Conservation (phyloP, 2,888 invertebrate genomes). For the Pammene aurita region DNA sequence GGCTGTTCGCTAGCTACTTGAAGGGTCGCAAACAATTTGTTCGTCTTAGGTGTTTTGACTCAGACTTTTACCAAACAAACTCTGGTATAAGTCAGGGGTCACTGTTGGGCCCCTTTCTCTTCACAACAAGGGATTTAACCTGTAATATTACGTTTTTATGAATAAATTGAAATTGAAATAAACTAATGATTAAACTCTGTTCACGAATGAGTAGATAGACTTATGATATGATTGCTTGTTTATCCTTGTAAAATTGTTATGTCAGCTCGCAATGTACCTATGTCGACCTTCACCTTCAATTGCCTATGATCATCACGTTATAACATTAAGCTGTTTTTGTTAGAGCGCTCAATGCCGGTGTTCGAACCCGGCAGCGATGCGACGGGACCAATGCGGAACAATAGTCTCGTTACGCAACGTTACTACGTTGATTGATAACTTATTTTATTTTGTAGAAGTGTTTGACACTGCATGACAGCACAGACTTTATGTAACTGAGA, state of each 20-base stretch:
- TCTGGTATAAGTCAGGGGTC: too few species aligned
- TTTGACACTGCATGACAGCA: neutral
- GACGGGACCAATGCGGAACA: conserved; percentile 63
- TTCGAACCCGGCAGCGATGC: conserved; percentile 71
- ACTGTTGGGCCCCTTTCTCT: too few species aligned
- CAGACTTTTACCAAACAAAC: too few species aligned
- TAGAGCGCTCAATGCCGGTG: conserved; percentile 65
- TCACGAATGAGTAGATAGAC: neutral
- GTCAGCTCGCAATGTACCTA: conserved; percentile 1
- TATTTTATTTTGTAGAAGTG: neutral
- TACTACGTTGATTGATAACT: conserved; percentile 43
- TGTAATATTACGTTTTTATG: too few species aligned
- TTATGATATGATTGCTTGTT: conserved; percentile 7
- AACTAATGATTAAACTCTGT: neutral
- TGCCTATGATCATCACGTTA: conserved; percentile 23
- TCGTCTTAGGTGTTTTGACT: too few species aligned
- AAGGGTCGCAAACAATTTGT: too few species aligned
- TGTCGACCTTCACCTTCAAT: conserved; percentile 25
- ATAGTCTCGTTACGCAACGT: conserved; percentile 61
- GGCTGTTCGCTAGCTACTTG: too few species aligned
- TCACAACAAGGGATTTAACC: too few species aligned
- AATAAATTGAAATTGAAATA: too few species aligned
- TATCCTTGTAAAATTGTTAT: conserved; percentile 11
- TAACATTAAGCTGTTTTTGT: conserved; percentile 50
- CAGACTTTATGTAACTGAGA: too few species aligned